These are phyloP conservation scores for Caenorhabditis angaria DNA, from an alignment of 2,888 invertebrate genomes.

Conservation along the genomic window DNA sequence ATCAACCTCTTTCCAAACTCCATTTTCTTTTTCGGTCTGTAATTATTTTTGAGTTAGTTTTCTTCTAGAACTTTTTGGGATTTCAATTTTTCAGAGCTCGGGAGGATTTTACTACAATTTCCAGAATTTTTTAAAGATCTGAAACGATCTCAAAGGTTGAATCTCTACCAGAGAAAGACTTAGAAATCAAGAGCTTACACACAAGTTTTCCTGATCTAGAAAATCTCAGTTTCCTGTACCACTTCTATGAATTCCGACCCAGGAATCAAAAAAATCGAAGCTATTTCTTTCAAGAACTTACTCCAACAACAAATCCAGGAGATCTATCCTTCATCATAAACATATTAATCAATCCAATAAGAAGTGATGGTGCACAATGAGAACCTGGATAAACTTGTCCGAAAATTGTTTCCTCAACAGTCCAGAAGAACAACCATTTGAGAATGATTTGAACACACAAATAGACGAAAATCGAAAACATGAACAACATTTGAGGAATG, in stretches of 20 bases:
- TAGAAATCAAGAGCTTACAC: no score
- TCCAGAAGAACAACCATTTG: constrained; percentile 81
- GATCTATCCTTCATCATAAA: constrained; percentile 59
- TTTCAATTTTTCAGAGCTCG: no score
- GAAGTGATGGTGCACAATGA: constrained; percentile 68
- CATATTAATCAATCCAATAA: constrained; percentile 69
- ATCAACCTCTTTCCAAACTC: constrained; percentile 34
- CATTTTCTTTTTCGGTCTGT: constrained; percentile 30
- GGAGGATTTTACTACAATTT: no score
- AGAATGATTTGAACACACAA: constrained; percentile 91
- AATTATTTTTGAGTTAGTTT: neutral
- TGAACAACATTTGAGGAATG: constrained; percentile 91
- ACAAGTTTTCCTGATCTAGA: no score
- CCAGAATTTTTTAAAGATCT: no score
- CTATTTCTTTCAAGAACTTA: neutral
- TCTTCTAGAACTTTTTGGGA: no score
- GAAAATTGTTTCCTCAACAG: constrained; percentile 48
- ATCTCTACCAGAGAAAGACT: no score
- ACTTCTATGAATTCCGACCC: neutral
- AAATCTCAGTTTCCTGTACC: no score
- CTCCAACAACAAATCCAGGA: constrained; percentile 44
- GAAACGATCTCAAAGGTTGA: no score
- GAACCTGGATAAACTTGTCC: constrained; percentile 67
- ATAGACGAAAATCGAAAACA: constrained; percentile 90
- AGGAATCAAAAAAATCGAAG: constrained; percentile 25